Conservation (phyloP, 2,113 vertebrate species). For the Alaudala cheleensis region DNA sequence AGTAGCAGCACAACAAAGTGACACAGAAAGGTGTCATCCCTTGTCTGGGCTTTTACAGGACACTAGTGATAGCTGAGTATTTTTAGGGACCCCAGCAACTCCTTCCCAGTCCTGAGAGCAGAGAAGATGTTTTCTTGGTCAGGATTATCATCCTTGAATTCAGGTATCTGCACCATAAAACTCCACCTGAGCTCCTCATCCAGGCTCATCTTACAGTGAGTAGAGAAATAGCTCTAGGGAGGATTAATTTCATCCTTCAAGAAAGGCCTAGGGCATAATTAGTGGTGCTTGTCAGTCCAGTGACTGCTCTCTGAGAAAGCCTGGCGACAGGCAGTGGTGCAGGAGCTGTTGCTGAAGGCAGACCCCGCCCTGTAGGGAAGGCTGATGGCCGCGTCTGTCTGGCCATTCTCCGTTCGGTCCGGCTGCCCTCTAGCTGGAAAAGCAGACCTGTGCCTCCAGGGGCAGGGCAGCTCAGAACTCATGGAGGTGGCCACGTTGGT, state of each 20-base stretch:
- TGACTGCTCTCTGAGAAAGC: background rate
- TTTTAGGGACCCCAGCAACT: background rate
- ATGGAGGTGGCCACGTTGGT: accelerated
- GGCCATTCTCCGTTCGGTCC: accelerated
- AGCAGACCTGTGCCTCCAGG: background rate
- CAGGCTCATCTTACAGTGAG: background rate
- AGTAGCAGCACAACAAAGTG: background rate
- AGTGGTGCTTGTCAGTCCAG: background rate
- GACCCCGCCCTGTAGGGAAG: accelerated
- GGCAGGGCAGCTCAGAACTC: background rate
- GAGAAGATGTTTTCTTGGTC: background rate
- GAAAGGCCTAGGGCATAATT: background rate
- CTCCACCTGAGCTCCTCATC: background rate
- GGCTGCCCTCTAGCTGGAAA: background rate
- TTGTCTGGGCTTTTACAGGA: background rate
- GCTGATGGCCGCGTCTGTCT: background rate
- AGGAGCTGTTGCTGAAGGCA: background rate
- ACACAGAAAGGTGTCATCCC: background rate
- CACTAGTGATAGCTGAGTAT: background rate
- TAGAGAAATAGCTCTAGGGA: background rate
- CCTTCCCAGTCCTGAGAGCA: background rate
- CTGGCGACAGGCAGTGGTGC: accelerated
- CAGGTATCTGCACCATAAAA: background rate
- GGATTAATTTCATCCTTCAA: background rate
- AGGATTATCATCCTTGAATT: background rate